Evolutionary conservation across 2,113 vertebrate genomes (phyloP), one percentile per base, ranked within the genome.

Genomic region (Hippocampus zosterae): DNA sequence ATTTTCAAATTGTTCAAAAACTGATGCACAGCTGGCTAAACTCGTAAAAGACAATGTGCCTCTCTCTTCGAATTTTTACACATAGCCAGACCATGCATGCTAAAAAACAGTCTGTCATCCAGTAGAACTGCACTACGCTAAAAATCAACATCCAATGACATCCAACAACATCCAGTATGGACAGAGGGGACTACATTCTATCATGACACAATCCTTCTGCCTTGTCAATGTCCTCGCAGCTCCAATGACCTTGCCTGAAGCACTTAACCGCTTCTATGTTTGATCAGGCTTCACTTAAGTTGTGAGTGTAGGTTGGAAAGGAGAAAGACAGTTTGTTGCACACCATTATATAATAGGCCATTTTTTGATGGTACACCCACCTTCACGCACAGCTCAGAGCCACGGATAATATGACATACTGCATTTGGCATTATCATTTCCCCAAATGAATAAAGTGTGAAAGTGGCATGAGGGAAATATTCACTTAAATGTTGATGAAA

Each of bases 241-340:
- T 44, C 7, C 50, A 21, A 71, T 53, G 27, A 74, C 70, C 33
- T 15, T 44, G 78, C 82, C 84, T 67, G 67, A 40, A 74, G 84
- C 84, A 53, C 52, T 85, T 86, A 83, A 85, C 27, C 48, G 46
- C 64, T 77, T 80, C 63, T 68, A 56, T 59, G 57, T 68, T 69
- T 3, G 67, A 75, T 53, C 63, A 74, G 66, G 83, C 80, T 62
- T 75, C 83, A 64, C 83, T 63, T 33, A 25, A 9, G 29, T 1
- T 27, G 29, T 61, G 53, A 56, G 59, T 60, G 67, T 18, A 60
- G 1, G 65, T 42, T 13, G 25, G 25, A 29, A 59, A 27, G 25
- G 25, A 27, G 25, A 27, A 10, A 56, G 10, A 21, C 8, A 44
- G 8, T n/a, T 40, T 55, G 48, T 48, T 57, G 8, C 12, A 56